A percentile compares a stretch with the other conserved stretches of the same genome.
Conservation (phyloP, 2,888 invertebrate genomes). For the Fragum sueziense region DNA sequence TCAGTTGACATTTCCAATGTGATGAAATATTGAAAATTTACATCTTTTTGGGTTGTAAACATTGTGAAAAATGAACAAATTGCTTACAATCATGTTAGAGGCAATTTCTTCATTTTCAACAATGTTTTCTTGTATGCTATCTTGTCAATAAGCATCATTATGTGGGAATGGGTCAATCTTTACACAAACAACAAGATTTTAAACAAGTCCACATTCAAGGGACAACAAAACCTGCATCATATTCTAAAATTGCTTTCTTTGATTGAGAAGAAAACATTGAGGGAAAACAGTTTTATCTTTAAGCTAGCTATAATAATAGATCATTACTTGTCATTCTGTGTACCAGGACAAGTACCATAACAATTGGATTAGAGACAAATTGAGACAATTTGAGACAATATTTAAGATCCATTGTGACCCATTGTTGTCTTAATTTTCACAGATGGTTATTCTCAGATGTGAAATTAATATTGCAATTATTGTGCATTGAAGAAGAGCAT, state of each 20-base stretch:
- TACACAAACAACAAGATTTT: too few relatives aligned
- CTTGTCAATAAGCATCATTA: neutral
- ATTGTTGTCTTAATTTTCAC: neutral
- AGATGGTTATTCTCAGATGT: neutral
- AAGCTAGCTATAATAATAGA: too few relatives aligned
- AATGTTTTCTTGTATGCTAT: neutral
- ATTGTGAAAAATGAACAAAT: neutral
- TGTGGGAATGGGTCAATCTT: neutral
- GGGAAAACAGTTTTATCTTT: too few relatives aligned
- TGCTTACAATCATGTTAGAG: neutral
- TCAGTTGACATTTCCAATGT: too few relatives aligned
- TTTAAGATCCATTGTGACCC: neutral
- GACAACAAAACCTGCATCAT: too few relatives aligned
- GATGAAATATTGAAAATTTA: too few relatives aligned
- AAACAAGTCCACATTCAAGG: too few relatives aligned
- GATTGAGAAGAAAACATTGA: too few relatives aligned
- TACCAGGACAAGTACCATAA: too few relatives aligned
- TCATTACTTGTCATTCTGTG: too few relatives aligned
- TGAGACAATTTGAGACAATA: neutral
- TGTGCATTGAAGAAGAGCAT: neutral
- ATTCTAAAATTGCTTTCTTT: too few relatives aligned
- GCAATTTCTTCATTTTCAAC: neutral
- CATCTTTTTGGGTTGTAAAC: neutral
- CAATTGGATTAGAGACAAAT: too few relatives aligned
- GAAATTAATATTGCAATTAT: neutral